Percentiles rank a stretch among this genome's conserved stretches.
These are phyloP conservation scores for Phrynosoma platyrhinos DNA, from an alignment of 2,113 vertebrate genomes.

Conservation along the genomic window DNA sequence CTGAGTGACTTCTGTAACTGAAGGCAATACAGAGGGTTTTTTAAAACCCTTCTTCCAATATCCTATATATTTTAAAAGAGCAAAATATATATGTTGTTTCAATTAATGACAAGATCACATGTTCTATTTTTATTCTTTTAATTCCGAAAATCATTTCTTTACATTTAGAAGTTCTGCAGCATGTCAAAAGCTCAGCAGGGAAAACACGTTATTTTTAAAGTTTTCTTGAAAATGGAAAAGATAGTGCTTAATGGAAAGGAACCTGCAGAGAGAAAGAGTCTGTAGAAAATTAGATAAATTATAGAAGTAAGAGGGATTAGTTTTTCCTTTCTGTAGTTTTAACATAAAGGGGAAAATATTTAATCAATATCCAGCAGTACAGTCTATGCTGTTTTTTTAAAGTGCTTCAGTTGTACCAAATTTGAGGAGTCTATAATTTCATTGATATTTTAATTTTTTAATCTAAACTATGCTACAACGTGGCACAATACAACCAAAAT, in stretches of 20 bases:
- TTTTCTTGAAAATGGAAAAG: slow-evolving; percentile 58
- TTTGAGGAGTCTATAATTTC: not conserved
- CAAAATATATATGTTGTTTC: not conserved
- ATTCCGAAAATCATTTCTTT: slow-evolving; percentile 18
- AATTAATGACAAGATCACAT: not conserved
- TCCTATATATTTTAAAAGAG: not conserved
- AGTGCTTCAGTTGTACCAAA: not conserved
- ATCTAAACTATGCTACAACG: not conserved
- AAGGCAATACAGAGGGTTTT: not conserved
- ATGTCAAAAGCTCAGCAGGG: slow-evolving; percentile 48
- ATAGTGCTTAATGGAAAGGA: slow-evolving; percentile 29
- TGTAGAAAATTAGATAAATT: not conserved
- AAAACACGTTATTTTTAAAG: slow-evolving; percentile 36
- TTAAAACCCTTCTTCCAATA: not conserved
- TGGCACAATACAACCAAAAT: not conserved
- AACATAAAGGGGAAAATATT: not conserved
- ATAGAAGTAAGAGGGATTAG: not conserved
- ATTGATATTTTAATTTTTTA: not conserved
- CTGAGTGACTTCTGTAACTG: slow-evolving; percentile 14
- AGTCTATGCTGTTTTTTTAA: not conserved
- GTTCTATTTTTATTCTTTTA: slow-evolving; percentile 25
- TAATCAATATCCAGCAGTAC: not conserved
- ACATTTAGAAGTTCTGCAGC: slow-evolving; percentile 34
- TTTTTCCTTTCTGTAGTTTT: not conserved
- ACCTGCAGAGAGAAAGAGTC: slow-evolving; percentile 9